phyloP scores from a whole-genome alignment of 2,888 invertebrate species.

The Desoria tigrina region DNA sequence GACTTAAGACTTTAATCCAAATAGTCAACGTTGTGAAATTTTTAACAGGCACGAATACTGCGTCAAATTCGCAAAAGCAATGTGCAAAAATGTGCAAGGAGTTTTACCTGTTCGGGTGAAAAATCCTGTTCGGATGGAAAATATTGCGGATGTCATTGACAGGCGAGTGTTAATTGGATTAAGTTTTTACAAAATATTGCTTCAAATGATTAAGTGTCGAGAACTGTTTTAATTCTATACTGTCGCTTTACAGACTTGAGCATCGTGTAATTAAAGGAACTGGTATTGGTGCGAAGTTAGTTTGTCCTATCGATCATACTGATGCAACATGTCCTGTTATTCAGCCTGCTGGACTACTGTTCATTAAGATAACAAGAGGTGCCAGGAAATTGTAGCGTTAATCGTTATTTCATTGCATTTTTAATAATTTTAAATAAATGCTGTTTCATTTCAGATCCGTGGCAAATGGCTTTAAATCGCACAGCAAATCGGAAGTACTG shows the following conservation, averaged over 20 bases:
- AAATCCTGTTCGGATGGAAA: slow-evolving; percentile 47
- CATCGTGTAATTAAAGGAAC: slow-evolving; percentile 24
- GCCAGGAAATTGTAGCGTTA: no score
- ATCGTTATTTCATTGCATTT: no score
- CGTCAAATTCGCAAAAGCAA: slow-evolving; percentile 69
- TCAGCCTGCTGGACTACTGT: slow-evolving; percentile 43
- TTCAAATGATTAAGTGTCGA: no score
- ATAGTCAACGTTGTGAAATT: no score
- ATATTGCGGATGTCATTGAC: slow-evolving; percentile 45
- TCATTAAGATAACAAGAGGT: slow-evolving; percentile 50
- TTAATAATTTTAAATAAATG: no score
- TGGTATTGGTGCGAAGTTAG: slow-evolving; percentile 21
- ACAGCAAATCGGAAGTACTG: slow-evolving; percentile 41
- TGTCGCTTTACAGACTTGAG: slow-evolving; percentile 39
- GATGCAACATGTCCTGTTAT: slow-evolving; percentile 40
- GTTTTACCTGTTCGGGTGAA: slow-evolving; percentile 39
- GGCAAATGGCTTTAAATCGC: slow-evolving; percentile 45
- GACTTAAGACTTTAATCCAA: no score
- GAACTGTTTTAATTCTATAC: no score
- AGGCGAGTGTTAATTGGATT: no score
- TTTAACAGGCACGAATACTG: slow-evolving; percentile 62
- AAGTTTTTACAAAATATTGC: no score
- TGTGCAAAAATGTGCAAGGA: slow-evolving; percentile 61
- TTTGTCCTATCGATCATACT: slow-evolving; percentile 45
- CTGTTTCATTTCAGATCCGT: slow-evolving; percentile 42